Evolutionary conservation across 2,888 invertebrate species (phyloP).

Genomic region (Silvanus unidentatus): DNA sequence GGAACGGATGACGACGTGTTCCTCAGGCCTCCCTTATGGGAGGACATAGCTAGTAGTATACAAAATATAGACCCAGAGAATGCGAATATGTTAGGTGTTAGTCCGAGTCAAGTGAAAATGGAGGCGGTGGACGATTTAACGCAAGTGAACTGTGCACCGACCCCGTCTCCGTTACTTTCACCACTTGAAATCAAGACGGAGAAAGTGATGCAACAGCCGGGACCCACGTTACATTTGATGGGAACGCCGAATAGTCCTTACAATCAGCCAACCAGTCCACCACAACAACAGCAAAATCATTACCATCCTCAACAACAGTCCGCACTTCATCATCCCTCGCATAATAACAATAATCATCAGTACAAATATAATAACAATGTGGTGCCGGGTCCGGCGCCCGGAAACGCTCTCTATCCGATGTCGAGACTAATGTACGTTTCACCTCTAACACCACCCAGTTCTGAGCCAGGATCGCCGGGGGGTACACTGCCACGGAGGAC

Average conservation of each 20-base stretch:
- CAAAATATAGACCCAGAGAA: constrained; percentile 87
- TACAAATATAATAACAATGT: constrained; percentile 38
- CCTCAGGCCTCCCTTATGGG: constrained; percentile 83
- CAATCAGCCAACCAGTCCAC: constrained; percentile 36
- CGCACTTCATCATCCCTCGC: constrained; percentile 43
- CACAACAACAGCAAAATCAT: constrained; percentile 36
- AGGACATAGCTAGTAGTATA: constrained; percentile 86
- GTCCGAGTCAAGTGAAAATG: constrained; percentile 71
- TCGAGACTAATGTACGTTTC: constrained; percentile 71
- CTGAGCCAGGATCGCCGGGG: constrained; percentile 80
- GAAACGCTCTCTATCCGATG: constrained; percentile 50
- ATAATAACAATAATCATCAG: constrained; percentile 37
- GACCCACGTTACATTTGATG: constrained; percentile 52
- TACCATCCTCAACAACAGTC: constrained; percentile 35
- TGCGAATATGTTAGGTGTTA: constrained; percentile 77
- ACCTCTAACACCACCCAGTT: constrained; percentile 80
- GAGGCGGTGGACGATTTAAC: constrained; percentile 63
- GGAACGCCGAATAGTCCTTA: constrained; percentile 51
- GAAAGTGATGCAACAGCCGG: constrained; percentile 49
- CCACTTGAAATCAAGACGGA: constrained; percentile 78
- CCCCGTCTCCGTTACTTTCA: constrained; percentile 70
- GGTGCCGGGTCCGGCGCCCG: constrained; percentile 40
- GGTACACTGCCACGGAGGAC: constrained; percentile 65
- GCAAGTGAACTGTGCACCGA: constrained; percentile 50
- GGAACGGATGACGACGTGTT: constrained; percentile 76